Evolutionary conservation across 2,888 invertebrate species (phyloP), one percentile per base, ranked within the genome.

Genomic region (Ceratothoa steindachneri): DNA sequence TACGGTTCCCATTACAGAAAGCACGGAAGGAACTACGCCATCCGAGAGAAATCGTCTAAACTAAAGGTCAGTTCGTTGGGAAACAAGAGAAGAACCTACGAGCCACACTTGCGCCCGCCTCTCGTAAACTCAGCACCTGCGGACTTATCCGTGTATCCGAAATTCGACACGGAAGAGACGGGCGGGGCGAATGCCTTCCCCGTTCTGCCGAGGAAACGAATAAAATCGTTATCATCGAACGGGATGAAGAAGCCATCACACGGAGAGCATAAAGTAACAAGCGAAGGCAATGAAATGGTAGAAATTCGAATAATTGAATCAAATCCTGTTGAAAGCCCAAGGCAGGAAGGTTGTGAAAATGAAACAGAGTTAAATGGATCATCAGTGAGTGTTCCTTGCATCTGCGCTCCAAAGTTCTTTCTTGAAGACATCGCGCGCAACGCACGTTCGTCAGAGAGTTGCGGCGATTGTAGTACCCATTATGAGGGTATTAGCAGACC

Each of bases 321-420:
- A 1, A 60, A n/a, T 60, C 60, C 60, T 2, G 27, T 60, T 15
- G 60, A 60, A 24, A 15, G 22, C 19, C 52, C 52, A 19, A 9
- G 27, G 22, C 30, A 19, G 60, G 30, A 24, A 30, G 31, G 22
- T 29, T n/a, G n/a, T 55, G 69, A 30, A 15, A 30, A 52, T 28
- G 60, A 60, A 60, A n/a, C n/a, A n/a, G 60, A 24, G n/a, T 24
- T 60, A 24, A 70, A 70, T 52, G 70, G 70, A 55, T 60, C 70
- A 7, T 31, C 70, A 1, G 70, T 93, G 90, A 90, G 92, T 30
- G 93, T 70, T 19, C 93, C 74, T 87, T 93, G 82, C 92, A 92
- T 84, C 91, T 88, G 89, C 0, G 87, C 88, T 73, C 89, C 90
- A 0, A 87, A 87, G 12, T 82, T 89, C 69, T 86, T 90, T 0